Base-by-base conservation (phyloP, 2,113 vertebrate species). In the Solea solea region DNA sequence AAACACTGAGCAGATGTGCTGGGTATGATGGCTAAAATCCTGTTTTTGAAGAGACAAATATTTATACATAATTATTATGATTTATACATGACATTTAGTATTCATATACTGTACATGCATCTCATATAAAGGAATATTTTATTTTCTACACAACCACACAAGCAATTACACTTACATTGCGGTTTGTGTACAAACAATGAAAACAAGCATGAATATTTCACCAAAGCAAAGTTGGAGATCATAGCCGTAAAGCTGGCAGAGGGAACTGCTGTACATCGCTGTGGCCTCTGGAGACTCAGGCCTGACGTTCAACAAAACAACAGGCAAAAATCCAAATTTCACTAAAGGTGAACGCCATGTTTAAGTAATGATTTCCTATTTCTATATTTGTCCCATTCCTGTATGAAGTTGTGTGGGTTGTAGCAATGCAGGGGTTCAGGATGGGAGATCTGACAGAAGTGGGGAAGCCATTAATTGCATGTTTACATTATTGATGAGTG, bases 401-500 rank as follows among this genome's bases (percentile, higher is more conserved):
- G 78, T 71, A 69, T 86, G 69, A 58, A 42, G 63, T 34, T 72
- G 58, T 4, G 58, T 53, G 74, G 64, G 61, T 9, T 68, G 74
- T 54, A 70, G 54, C 72, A 12, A 69, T 39, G 77, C 70, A 64
- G 83, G 76, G 82, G 86, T 66, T 78, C 28, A 61, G 69, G 50
- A 57, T 72, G 86, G 78, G 85, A 86, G 89, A 92, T 92, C 90
- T 87, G 77, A 90, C 80, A 85, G 85, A 88, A 74, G 76, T 82
- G 74, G 76, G 85, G 88, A 91, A 92, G 87, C 90, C 84, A 89
- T 91, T 93, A 93, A 92, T 83, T 82, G 72, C 70, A 50, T 83
- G 81, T 87, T 82, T 93, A 64, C 82, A 94, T 94, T 90, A 93
- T 93, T 93, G 83, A 94, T 93, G 80, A 90, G 71, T 81, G 82